Evolutionary conservation across 2,888 invertebrate genomes (phyloP).

Genomic region (Hipparchia sbordonii): DNA sequence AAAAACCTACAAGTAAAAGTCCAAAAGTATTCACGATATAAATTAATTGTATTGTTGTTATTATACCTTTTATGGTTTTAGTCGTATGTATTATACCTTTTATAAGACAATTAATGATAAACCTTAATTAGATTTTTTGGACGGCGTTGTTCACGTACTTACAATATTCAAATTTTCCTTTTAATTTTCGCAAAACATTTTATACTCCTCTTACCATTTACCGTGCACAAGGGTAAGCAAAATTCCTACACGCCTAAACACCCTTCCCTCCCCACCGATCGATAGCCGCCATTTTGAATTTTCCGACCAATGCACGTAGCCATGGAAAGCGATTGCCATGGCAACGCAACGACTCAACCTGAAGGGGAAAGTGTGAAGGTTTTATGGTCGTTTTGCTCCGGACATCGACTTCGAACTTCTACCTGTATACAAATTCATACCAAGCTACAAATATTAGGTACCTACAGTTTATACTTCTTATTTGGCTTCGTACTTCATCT

Average conservation of each 20-base stretch:
- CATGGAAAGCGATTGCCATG: constrained; percentile 73
- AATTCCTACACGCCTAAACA: constrained; percentile 58
- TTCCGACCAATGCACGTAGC: constrained; percentile 80
- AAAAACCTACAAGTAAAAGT: no score
- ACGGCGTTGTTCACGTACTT: no score
- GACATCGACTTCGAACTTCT: constrained; percentile 15
- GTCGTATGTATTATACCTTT: no score
- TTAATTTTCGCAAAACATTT: constrained; percentile 28
- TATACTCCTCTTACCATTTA: constrained; percentile 33
- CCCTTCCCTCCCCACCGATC: constrained; percentile 64
- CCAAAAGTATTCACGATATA: neutral
- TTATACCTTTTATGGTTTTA: no score
- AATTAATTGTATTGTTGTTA: no score
- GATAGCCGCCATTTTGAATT: constrained; percentile 81
- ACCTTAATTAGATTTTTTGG: no score
- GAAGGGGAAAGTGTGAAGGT: constrained; percentile 75
- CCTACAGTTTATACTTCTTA: neutral
- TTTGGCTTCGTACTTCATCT: neutral
- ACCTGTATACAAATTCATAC: neutral
- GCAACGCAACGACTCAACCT: constrained; percentile 59
- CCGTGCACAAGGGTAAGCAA: constrained; percentile 50
- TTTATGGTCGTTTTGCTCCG: constrained; percentile 45
- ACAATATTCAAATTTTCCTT: neutral
- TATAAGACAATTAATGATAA: no score
- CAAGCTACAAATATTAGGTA: neutral